Conservation (phyloP, 92 coral and sea anemone genomes). For the Zoanthus gigantus region DNA sequence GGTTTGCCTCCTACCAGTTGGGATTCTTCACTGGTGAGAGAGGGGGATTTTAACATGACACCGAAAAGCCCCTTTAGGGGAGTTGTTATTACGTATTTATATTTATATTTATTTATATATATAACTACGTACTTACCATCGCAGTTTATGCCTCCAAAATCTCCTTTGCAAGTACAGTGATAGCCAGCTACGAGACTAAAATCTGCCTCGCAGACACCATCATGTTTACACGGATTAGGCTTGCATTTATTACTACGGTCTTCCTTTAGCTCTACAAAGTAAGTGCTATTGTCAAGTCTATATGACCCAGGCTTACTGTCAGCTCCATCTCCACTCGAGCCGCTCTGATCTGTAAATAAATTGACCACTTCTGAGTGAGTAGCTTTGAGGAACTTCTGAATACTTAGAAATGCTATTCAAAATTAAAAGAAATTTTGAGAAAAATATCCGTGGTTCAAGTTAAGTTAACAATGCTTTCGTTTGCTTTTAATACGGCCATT, state of each 20-base stretch:
- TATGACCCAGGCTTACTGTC: background rate
- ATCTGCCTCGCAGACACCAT: constrained; percentile 77
- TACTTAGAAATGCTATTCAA: no score
- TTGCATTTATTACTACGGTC: background rate
- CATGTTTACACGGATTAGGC: constrained; percentile 79
- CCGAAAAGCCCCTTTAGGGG: no score
- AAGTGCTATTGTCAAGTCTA: background rate
- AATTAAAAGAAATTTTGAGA: no score
- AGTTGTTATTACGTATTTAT: no score
- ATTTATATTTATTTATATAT: no score
- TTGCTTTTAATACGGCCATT: no score
- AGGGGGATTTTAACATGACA: no score
- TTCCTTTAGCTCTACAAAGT: constrained; percentile 20
- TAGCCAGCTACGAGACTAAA: constrained; percentile 84
- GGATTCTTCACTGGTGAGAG: no score
- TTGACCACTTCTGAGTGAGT: background rate
- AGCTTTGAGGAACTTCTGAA: no score
- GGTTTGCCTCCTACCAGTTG: no score
- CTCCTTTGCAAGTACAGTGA: constrained; percentile 79
- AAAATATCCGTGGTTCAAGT: no score
- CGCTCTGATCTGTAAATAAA: constrained; percentile 6
- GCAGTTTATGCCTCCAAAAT: constrained; percentile 90
- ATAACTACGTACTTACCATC: constrained; percentile 58
- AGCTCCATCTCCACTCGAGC: background rate
- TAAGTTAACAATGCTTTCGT: no score